Conservation (phyloP, 1,140 invertebrate species). For the Maniola jurtina region DNA sequence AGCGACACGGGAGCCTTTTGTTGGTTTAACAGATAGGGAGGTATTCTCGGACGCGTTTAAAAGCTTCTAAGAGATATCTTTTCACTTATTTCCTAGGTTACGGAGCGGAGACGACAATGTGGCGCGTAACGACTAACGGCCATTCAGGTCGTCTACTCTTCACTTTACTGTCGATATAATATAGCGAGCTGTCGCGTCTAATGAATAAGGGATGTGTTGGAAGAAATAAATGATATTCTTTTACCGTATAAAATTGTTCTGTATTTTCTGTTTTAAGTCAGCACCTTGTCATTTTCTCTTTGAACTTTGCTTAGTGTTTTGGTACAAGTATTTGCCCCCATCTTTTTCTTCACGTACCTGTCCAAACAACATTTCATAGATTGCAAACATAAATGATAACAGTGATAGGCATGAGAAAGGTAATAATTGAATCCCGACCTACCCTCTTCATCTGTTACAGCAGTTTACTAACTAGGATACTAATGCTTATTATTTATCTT, state of each 20-base stretch:
- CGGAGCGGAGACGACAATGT: slow-evolving; percentile 42
- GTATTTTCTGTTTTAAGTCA: not conserved
- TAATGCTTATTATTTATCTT: too few relatives aligned
- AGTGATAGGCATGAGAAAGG: too few relatives aligned
- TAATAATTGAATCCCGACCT: too few relatives aligned
- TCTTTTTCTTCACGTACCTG: too few relatives aligned
- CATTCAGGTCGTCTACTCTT: slow-evolving; percentile 47
- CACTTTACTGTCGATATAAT: slow-evolving; percentile 44
- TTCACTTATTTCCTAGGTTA: slow-evolving; percentile 60
- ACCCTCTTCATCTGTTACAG: too few relatives aligned
- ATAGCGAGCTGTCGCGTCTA: slow-evolving; percentile 28
- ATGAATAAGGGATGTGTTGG: slow-evolving; percentile 22
- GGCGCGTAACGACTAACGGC: slow-evolving; percentile 46
- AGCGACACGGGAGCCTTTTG: slow-evolving; percentile 67
- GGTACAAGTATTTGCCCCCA: too few relatives aligned
- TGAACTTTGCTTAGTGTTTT: too few relatives aligned
- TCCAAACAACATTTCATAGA: too few relatives aligned
- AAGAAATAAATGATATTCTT: not conserved
- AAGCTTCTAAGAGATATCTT: slow-evolving; percentile 57
- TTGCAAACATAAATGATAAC: too few relatives aligned
- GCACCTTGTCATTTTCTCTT: too few relatives aligned
- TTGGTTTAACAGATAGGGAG: slow-evolving; percentile 56
- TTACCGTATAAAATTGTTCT: not conserved
- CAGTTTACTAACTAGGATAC: too few relatives aligned
- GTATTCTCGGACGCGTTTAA: slow-evolving; percentile 64